phyloP scores from a whole-genome alignment of 2,797 vertebrate species.

The Characodon lateralis region DNA sequence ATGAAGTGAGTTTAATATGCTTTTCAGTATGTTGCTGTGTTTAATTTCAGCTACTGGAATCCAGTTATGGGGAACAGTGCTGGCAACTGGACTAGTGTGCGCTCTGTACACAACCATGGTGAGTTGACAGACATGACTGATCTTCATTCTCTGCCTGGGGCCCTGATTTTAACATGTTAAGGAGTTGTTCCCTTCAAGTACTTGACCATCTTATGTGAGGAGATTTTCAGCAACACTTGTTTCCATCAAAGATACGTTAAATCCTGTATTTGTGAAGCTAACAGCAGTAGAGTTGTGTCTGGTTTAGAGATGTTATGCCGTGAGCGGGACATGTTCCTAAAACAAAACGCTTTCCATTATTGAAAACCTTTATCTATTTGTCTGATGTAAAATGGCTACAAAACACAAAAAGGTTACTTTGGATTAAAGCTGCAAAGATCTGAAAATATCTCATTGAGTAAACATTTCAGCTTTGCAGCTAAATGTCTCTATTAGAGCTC shows the following conservation, averaged over 20 bases:
- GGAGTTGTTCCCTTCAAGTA: neutral
- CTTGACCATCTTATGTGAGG: neutral
- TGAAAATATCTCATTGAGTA: neutral
- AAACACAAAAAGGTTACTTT: neutral
- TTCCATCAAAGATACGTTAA: neutral
- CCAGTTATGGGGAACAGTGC: constrained; percentile 85
- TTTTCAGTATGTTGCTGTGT: constrained; percentile 5
- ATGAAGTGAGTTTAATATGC: neutral
- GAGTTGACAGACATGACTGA: constrained; percentile 25
- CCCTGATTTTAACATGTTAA: neutral
- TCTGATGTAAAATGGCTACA: neutral
- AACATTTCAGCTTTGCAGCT: neutral
- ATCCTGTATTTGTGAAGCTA: neutral
- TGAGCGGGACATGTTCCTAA: neutral
- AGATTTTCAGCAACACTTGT: neutral
- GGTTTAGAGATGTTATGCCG: neutral
- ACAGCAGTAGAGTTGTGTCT: neutral
- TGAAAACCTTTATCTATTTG: neutral
- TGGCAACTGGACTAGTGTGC: constrained; percentile 87
- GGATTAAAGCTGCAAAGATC: neutral
- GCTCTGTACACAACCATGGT: constrained; percentile 88
- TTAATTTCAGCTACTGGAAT: constrained; percentile 86
- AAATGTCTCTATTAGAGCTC: neutral
- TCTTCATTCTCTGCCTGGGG: neutral
- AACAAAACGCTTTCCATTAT: neutral